These are phyloP conservation scores for Campoletis sonorensis DNA, from an alignment of 1,140 invertebrate genomes.

Conservation along the genomic window DNA sequence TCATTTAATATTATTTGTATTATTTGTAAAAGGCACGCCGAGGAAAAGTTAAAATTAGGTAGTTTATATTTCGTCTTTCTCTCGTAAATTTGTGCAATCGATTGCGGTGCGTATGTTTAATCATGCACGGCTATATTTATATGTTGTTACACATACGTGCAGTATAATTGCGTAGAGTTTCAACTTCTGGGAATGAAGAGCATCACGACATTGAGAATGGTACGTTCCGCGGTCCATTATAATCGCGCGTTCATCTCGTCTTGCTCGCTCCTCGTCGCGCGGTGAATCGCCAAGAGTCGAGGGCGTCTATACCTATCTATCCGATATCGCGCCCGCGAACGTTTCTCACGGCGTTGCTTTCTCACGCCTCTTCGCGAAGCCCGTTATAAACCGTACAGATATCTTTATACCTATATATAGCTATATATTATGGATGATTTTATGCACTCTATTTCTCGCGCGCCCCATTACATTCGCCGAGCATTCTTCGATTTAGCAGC, in stretches of 20 bases:
- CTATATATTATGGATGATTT: too few species aligned
- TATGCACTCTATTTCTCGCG: background rate
- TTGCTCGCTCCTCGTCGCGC: conserved; percentile 15
- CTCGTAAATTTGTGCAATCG: conserved; percentile 51
- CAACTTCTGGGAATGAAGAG: background rate
- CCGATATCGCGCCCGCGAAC: conserved; percentile 39
- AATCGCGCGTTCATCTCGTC: conserved; percentile 13
- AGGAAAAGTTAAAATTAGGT: conserved; percentile 13
- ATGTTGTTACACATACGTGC: too few species aligned
- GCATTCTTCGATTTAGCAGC: background rate
- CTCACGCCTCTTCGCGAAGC: conserved; percentile 40
- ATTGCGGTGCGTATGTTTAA: conserved; percentile 36
- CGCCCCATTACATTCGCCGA: conserved; percentile 13
- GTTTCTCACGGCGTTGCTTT: conserved; percentile 46
- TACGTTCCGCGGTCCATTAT: conserved; percentile 16
- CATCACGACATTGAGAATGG: conserved; percentile 6
- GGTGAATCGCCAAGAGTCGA: background rate
- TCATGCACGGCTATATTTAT: background rate
- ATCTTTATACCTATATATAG: background rate
- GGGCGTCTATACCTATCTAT: conserved; percentile 38
- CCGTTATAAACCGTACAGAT: conserved; percentile 19
- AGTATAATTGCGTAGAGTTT: background rate
- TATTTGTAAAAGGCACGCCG: too few species aligned
- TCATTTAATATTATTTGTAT: conserved; percentile 47
- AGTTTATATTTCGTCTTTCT: conserved; percentile 45